Evolutionary conservation across 1,140 invertebrate species (phyloP), one percentile per base, ranked within the genome.

Genomic region (Charaxes varanes): DNA sequence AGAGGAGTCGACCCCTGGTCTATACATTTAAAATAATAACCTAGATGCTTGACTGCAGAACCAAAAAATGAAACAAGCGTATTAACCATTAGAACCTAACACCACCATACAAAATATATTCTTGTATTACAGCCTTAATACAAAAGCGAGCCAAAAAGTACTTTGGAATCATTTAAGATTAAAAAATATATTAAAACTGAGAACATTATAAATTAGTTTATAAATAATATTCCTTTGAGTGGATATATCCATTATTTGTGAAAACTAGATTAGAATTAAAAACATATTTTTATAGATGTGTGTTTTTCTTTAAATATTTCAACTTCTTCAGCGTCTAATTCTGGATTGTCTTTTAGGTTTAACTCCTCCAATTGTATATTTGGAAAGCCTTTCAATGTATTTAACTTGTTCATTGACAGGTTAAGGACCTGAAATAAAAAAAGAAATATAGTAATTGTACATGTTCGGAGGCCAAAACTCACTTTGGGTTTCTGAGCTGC

Each of bases 391-490:
- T 57, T 55, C 11, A 82, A 48, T 19, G 72, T 64, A 8, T 50
- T 66, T 27, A 82, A 36, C 23, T 69, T 54, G 37, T 82, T 82
- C 18, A 68, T 70, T 33, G 56, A 63, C 33, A 82, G 57, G 40
- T 64, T 57, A 24, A 81, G 44, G 41, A 61, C 64, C 74, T 77
- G 61, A 34, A 81, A 71, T 8, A 31, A 50, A 53, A 41, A 41
- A 17, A 41, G 10, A 15, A 26, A 17, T 13, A 26, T 27, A 21
- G 5, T 18, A 32, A 32, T 10, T 32, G 19, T 32, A 18, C 16
- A 30, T 30, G 2, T 14, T 30, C 3, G 13, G 2, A 15, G 4
- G n/a, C n/a, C n/a, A n/a, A n/a, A n/a, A n/a, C n/a, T n/a, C n/a
- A n/a, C n/a, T n/a, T n/a, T n/a, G n/a, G n/a, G n/a, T n/a, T n/a